Conservation (phyloP, 2,797 vertebrate species). For the Rhinatrema bivittatum region DNA sequence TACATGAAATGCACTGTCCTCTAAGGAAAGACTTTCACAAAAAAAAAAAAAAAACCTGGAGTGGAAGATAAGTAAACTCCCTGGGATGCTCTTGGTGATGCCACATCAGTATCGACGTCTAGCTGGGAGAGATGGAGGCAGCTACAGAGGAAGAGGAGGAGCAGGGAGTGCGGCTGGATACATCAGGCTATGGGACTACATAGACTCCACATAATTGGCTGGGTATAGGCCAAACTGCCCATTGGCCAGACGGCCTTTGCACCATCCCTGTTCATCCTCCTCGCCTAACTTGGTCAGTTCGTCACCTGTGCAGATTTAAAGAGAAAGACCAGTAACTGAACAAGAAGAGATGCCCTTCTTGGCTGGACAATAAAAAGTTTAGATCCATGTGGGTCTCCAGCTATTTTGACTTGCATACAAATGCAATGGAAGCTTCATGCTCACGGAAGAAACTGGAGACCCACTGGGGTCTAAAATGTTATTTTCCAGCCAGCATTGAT, state of each 20-base stretch:
- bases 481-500: too few relatives aligned
- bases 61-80: slow-evolving; percentile 87
- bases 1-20: slow-evolving; percentile 56
- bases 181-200: slow-evolving; percentile 58
- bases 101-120: too few relatives aligned
- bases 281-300: slow-evolving; percentile 93
- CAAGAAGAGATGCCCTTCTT: too few relatives aligned
- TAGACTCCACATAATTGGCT: slow-evolving; percentile 93
- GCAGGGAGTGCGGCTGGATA: neutral
- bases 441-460: too few relatives aligned
- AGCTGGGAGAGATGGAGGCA: slow-evolving; percentile 31
- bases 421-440: too few relatives aligned
- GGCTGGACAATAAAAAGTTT: too few relatives aligned
- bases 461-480: too few relatives aligned
- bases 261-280: slow-evolving; percentile 97
- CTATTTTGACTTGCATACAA: too few relatives aligned
- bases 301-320: slow-evolving; percentile 79
- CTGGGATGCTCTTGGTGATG: too few relatives aligned
- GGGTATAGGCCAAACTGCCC: slow-evolving; percentile 91
- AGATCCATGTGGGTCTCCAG: too few relatives aligned
- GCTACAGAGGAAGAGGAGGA: slow-evolving; percentile 17
- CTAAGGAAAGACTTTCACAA: slow-evolving; percentile 57
- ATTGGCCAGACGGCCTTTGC: slow-evolving; percentile 90
- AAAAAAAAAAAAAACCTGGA: slow-evolving; percentile 76
- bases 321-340: too few relatives aligned